Conservation (phyloP, 2,888 invertebrate species). For the Anticlea derivata region DNA sequence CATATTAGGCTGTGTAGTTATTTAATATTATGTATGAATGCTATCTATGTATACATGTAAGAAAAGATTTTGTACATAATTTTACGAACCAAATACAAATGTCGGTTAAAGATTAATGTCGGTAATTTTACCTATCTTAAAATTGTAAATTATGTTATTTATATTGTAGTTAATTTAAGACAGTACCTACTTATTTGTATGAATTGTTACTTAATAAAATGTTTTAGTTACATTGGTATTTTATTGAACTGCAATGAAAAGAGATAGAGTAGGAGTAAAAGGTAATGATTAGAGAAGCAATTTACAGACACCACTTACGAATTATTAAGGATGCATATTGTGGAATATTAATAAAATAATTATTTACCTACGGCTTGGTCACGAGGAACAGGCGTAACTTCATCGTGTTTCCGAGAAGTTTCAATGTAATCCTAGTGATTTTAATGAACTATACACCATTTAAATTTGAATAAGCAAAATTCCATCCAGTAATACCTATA, state of each 20-base stretch:
- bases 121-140: not conserved
- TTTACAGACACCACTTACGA: too few relatives aligned
- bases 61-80: conserved; percentile 21
- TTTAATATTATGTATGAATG: not conserved
- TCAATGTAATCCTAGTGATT: too few relatives aligned
- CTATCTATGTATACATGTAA: not conserved
- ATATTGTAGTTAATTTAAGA: conserved; percentile 24
- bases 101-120: not conserved
- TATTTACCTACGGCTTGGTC: too few relatives aligned
- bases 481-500: too few relatives aligned
- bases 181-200: conserved; percentile 29
- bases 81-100: conserved; percentile 20
- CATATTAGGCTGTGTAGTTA: conserved; percentile 17
- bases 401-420: too few relatives aligned
- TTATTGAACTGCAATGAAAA: conserved; percentile 21
- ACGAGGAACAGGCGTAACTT: too few relatives aligned
- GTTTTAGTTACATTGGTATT: conserved; percentile 37
- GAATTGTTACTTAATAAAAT: conserved; percentile 52
- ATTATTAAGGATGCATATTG: too few relatives aligned
- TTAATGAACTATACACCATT: too few relatives aligned
- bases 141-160: conserved; percentile 25
- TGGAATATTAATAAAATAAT: too few relatives aligned
- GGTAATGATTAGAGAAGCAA: too few relatives aligned
- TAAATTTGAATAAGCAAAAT: too few relatives aligned
- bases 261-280: too few relatives aligned